Base-by-base conservation (phyloP, 2,113 vertebrate genomes). In the Dipodomys spectabilis region DNA sequence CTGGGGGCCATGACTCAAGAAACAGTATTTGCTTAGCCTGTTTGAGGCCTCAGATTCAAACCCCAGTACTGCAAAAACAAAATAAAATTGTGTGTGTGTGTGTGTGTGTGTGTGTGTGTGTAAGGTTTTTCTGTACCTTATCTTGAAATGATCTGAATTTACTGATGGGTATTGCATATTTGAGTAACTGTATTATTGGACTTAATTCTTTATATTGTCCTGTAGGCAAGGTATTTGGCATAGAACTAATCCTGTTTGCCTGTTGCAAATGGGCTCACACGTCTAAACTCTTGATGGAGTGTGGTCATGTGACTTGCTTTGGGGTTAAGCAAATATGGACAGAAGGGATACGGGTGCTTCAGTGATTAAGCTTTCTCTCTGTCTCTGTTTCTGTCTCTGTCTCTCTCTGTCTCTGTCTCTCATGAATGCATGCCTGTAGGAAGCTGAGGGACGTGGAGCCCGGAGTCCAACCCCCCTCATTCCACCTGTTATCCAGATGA, bases 121-220 rank as follows among this genome's bases (percentile, higher is more conserved):
- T 57, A 13, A 16, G 15, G 10, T 57, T 86, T 92, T 72, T n/a
- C 79, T 88, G 83, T 25, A 64, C 2, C 28, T 45, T 32, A 79
- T 75, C 74, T 93, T 90, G 49, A 72, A 71, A n/a, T 39, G 73
- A 62, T 45, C 74, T 69, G 6, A 45, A 32, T 74, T 92, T 97
- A 69, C 73, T 73, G 20, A 88, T 7, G 53, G 28, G 9, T 27
- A 8, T 82, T 39, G 39, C 72, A 11, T 75, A 85, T 68, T 15
- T 81, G 68, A 92, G 32, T 81, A 80, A 77, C 4, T 69, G 2
- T 73, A 25, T 78, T 67, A 30, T 15, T 87, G 27, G 39, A 62
- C 35, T 69, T 72, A 86, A 67, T 69, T 93, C 44, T 83, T 86
- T 64, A 0, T 73, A 30, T 44, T 49, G 53, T 65, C 27, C 60